These are phyloP conservation scores for Drosophila trapezifrons DNA, from an alignment of 1,140 invertebrate genomes.

Conservation along the genomic window DNA sequence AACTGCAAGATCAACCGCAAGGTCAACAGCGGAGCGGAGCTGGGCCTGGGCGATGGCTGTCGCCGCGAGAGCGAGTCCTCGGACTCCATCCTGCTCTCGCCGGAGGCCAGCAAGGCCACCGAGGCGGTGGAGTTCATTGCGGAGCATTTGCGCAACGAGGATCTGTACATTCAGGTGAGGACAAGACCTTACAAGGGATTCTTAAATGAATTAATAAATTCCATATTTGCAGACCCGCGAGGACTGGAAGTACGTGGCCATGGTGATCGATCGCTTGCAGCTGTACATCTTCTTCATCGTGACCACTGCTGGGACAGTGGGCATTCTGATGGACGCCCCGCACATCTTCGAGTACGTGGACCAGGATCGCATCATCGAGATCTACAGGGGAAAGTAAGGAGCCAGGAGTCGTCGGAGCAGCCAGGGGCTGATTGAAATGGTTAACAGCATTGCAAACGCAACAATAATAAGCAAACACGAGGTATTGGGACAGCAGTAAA, in stretches of 20 bases:
- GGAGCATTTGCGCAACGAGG: constrained; percentile 97
- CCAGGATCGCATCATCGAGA: constrained; percentile 97
- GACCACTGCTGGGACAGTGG: constrained; percentile 97
- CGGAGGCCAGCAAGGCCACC: constrained; percentile 96
- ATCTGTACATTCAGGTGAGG: constrained; percentile 96
- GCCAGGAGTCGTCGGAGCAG: constrained; percentile 8
- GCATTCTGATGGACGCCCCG: constrained; percentile 99
- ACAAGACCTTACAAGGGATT: not conserved
- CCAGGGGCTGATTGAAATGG: constrained; percentile 57
- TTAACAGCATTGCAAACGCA: constrained; percentile 81
- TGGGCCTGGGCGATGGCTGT: constrained; percentile 87
- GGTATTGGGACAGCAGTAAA: constrained; percentile 22
- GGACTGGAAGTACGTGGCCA: constrained; percentile 99
- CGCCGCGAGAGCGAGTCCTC: constrained; percentile 95
- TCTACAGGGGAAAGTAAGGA: constrained; percentile 94
- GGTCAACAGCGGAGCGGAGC: constrained; percentile 88
- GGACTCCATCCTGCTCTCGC: constrained; percentile 94
- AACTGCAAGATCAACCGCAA: constrained; percentile 97
- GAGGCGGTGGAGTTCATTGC: constrained; percentile 99
- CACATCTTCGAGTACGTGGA: constrained; percentile 99
- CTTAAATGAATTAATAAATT: not conserved
- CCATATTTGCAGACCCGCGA: constrained; percentile 93
- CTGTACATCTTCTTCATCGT: constrained; percentile 99
- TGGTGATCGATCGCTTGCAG: constrained; percentile 99
- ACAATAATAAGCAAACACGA: constrained; percentile 67